Percentiles rank a stretch among this genome's conserved stretches.
phyloP scores from a whole-genome alignment of 1,140 invertebrate species.

The Cotesia chilonis region DNA sequence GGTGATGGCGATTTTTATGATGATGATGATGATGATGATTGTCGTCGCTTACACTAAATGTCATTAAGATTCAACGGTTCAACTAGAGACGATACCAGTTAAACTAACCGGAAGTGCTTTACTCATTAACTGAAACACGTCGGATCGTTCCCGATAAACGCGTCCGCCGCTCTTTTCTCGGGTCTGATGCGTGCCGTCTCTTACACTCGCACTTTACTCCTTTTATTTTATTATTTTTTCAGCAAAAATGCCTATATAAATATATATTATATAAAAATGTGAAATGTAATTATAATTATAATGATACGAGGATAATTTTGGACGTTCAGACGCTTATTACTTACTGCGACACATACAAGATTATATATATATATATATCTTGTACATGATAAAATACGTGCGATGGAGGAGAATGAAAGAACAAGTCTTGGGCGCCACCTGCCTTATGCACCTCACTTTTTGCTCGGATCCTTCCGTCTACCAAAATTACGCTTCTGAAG shows the following conservation, averaged over 20 bases:
- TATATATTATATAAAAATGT: neutral
- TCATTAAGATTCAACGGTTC: too few species aligned
- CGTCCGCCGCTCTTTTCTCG: neutral
- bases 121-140: conserved; percentile 21
- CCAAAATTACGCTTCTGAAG: conserved; percentile 31
- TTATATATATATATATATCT: too few species aligned
- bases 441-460: conserved; percentile 38
- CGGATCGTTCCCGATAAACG: conserved; percentile 4
- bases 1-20: too few species aligned
- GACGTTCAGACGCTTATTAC: conserved; percentile 12
- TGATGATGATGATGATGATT: too few species aligned
- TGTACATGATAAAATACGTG: too few species aligned
- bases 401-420: conserved; percentile 1
- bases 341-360: conserved; percentile 1
- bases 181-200: neutral
- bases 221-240: neutral
- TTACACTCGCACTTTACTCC: neutral
- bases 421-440: conserved; percentile 26
- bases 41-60: too few species aligned
- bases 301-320: neutral
- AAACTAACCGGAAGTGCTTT: conserved; percentile 2
- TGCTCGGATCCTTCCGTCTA: conserved; percentile 21
- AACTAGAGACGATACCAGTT: too few species aligned
- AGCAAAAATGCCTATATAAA: too few species aligned
- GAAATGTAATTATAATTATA: neutral